A percentile compares a stretch with the other conserved stretches of the same genome.
Evolutionary conservation across 1,140 invertebrate genomes (phyloP).

Genomic region (Zaprionus ghesquierei): DNA sequence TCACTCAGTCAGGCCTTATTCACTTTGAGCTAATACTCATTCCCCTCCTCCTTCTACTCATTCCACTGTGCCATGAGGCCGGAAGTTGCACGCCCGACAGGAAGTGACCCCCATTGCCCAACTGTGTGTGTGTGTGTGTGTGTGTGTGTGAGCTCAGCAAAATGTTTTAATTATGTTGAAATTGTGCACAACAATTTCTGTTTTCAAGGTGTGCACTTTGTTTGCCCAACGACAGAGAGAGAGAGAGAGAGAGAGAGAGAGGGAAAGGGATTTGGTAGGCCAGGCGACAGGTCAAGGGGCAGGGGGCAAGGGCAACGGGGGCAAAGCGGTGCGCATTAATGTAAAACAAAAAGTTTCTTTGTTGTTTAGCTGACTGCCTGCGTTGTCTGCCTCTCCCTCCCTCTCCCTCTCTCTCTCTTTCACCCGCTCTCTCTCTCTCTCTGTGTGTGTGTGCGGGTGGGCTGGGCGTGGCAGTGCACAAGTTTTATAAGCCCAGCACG

Average conservation of each 20-base stretch:
- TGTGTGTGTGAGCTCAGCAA: slow-evolving; percentile 50
- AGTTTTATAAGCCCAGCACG: slow-evolving; percentile 37
- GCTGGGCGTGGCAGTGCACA: slow-evolving; percentile 38
- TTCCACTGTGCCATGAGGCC: neutral
- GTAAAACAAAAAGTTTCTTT: slow-evolving; percentile 56
- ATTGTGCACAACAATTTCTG: slow-evolving; percentile 65
- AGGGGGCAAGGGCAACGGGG: neutral
- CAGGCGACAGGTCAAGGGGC: neutral
- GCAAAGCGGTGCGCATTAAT: slow-evolving; percentile 32
- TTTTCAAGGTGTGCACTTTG: slow-evolving; percentile 36
- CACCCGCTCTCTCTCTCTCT: neutral
- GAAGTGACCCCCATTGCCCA: slow-evolving; percentile 54
- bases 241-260: neutral
- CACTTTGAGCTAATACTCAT: neutral
- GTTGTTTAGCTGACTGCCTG: slow-evolving; percentile 16
- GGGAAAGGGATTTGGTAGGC: neutral
- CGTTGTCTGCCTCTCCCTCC: neutral
- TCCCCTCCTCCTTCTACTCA: neutral
- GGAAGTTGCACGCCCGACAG: slow-evolving; percentile 66
- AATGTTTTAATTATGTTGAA: slow-evolving; percentile 76
- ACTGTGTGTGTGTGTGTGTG: neutral
- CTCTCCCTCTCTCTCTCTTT: too few species aligned
- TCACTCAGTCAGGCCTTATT: neutral
- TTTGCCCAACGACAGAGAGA: neutral
- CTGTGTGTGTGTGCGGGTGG: neutral